A percentile compares a stretch with the other conserved stretches of the same genome.
These are phyloP conservation scores for Crambe crambe DNA, from an alignment of 37 sponge, comb jelly and placozoan genomes.

Conservation along the genomic window DNA sequence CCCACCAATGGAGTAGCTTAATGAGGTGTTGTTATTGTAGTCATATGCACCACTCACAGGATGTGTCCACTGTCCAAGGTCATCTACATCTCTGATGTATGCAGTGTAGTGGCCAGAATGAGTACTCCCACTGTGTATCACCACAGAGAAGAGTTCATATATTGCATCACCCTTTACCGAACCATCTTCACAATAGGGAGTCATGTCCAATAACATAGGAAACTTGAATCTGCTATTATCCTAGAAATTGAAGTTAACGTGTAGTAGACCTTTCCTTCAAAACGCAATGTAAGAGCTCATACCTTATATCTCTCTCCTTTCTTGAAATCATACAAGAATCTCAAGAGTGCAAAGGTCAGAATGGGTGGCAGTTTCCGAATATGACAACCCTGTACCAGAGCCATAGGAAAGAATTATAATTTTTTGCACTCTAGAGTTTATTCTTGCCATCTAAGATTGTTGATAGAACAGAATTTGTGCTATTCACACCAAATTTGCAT, in stretches of 20 bases:
- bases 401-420: background rate
- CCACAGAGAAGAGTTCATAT: conserved; percentile 93
- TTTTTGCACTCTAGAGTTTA: too few relatives aligned
- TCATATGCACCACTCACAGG: too few relatives aligned
- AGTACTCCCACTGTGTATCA: conserved; percentile 92
- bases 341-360: conserved; percentile 81
- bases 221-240: conserved; percentile 78
- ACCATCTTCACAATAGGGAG: conserved; percentile 62
- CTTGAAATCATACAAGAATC: conserved; percentile 86
- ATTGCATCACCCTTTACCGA: background rate
- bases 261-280: too few relatives aligned
- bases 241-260: too few relatives aligned
- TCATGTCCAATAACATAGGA: conserved; percentile 84
- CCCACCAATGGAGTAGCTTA: too few relatives aligned
- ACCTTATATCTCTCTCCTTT: conserved; percentile 89
- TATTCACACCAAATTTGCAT: too few relatives aligned
- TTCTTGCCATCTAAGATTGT: too few relatives aligned
- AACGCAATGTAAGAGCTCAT: too few relatives aligned
- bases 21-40: too few relatives aligned
- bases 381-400: conserved; percentile 38
- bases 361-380: conserved; percentile 80
- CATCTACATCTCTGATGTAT: conserved; percentile 78
- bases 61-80: conserved; percentile 78
- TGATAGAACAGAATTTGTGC: too few relatives aligned
- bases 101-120: conserved; percentile 91